Evolutionary conservation across 2,797 vertebrate species (phyloP), one percentile per base, ranked within the genome.

Genomic region (Falco berigora): DNA sequence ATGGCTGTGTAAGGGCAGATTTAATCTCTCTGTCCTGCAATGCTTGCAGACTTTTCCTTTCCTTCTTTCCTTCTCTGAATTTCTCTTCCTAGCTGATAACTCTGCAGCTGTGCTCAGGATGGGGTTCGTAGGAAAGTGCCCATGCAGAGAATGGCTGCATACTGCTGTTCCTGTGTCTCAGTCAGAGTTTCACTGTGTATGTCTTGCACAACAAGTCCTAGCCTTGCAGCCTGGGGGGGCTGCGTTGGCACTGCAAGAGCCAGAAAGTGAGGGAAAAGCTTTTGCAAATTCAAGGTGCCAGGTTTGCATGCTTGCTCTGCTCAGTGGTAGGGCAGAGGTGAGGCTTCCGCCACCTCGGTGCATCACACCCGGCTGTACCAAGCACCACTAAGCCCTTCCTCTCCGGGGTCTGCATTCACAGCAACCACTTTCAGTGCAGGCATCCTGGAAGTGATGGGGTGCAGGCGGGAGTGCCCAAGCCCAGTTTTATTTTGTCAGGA

Each of bases 171-270:
- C 30, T 19, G 4, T 9, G 20, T n/a, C 67, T 94, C 52, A 7
- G 32, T 27, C 12, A 3, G 82, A 69, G 79, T 93, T 92, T 75
- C 44, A 3, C 36, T 66, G 38, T 44, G 67, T 79, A 30, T 14
- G 7, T 76, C 52, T 91, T 94, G 85, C 86, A 67, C 88, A 88
- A 53, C 75, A 68, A 24, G 49, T 83, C 76, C 56, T 58, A 91
- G 79, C 68, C 52, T 67, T 74, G 52, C 52, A 49, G 75, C 61
- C 59, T 38, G 40, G 17, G 25, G 11, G 9, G 11, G 10, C 64
- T 86, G 81, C 0, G 0, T 63, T 91, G 75, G 62, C 46, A 21
- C 32, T 32, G 28, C 46, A 49, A 50, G 9, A 50, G 21, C 78
- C 55, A n/a, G 63, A 73, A 84, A 34, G 62, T 24, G 22, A n/a